A percentile compares a stretch with the other conserved stretches of the same genome.
Conservation (phyloP, 2,888 invertebrate species). For the Drosophila ustulata region DNA sequence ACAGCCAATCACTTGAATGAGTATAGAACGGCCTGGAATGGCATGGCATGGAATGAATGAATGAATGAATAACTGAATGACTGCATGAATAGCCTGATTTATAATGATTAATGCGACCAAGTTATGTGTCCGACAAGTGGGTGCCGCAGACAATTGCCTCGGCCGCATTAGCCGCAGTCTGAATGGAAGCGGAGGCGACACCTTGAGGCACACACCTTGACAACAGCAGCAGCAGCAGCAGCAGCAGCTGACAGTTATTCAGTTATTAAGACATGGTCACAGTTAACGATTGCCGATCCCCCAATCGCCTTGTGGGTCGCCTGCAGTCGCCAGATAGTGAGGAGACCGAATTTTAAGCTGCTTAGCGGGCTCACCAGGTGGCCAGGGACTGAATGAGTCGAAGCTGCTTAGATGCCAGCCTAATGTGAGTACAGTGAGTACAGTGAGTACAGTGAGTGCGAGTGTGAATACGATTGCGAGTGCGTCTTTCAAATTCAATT, state of each 20-base stretch:
- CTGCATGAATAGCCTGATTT: constrained; percentile 73
- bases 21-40: constrained; percentile 7
- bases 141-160: constrained; percentile 40
- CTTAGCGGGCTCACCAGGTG: constrained; percentile 36
- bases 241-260: constrained; percentile 45
- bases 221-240: not conserved
- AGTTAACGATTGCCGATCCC: constrained; percentile 9
- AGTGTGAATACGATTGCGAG: constrained; percentile 2
- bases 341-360: constrained; percentile 41
- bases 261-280: constrained; percentile 36
- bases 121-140: constrained; percentile 46
- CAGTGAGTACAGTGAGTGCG: constrained; percentile 12
- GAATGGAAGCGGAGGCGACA: not conserved
- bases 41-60: constrained; percentile 19
- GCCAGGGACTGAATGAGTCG: constrained; percentile 10
- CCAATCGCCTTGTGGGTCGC: not conserved
- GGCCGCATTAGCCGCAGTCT: not conserved
- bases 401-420: constrained; percentile 50
- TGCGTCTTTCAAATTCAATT: constrained; percentile 46
- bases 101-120: constrained; percentile 75
- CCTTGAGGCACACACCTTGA: constrained; percentile 8
- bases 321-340: constrained; percentile 34
- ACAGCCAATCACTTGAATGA: constrained; percentile 32
- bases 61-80: constrained; percentile 33
- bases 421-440: constrained; percentile 36